Percentiles rank a stretch among this genome's conserved stretches.
phyloP scores from a whole-genome alignment of 2,888 invertebrate genomes.

The Hydroisotoma schaefferi region DNA sequence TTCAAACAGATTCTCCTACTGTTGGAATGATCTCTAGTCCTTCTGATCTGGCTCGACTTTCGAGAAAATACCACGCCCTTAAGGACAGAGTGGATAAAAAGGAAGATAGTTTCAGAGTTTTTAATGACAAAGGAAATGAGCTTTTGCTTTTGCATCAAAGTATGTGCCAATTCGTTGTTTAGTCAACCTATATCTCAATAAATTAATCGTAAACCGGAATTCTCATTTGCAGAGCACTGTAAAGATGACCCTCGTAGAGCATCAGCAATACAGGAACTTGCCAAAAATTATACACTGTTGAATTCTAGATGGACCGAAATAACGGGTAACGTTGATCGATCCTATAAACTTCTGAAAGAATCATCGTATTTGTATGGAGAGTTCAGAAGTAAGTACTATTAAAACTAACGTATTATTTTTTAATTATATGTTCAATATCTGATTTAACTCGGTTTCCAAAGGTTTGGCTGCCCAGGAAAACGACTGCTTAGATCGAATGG shows the following conservation, averaged over 20 bases:
- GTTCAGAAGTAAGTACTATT: conserved; percentile 55
- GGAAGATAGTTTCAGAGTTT: conserved; percentile 63
- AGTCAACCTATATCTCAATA: neutral
- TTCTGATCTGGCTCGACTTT: conserved; percentile 67
- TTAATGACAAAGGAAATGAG: conserved; percentile 63
- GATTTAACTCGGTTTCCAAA: conserved; percentile 53
- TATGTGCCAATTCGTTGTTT: conserved; percentile 10
- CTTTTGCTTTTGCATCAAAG: conserved; percentile 47
- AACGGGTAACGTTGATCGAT: conserved; percentile 67
- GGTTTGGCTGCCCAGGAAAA: conserved; percentile 73
- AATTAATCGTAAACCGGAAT: neutral
- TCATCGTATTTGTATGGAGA: conserved; percentile 74
- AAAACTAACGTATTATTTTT: conserved; percentile 10
- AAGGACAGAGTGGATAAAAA: conserved; percentile 70
- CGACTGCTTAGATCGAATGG: conserved; percentile 75
- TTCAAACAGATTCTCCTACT: conserved; percentile 63
- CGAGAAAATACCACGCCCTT: conserved; percentile 66
- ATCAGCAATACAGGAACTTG: conserved; percentile 59
- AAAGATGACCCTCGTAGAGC: conserved; percentile 37
- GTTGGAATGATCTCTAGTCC: conserved; percentile 54
- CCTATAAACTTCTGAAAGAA: conserved; percentile 62
- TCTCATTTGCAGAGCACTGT: conserved; percentile 25
- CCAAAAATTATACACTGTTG: conserved; percentile 64
- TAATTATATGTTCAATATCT: conserved; percentile 3
- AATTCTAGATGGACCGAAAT: conserved; percentile 70